Evolutionary conservation across 2,797 vertebrate species (phyloP), one percentile per base, ranked within the genome.

Genomic region (Potorous gilbertii): DNA sequence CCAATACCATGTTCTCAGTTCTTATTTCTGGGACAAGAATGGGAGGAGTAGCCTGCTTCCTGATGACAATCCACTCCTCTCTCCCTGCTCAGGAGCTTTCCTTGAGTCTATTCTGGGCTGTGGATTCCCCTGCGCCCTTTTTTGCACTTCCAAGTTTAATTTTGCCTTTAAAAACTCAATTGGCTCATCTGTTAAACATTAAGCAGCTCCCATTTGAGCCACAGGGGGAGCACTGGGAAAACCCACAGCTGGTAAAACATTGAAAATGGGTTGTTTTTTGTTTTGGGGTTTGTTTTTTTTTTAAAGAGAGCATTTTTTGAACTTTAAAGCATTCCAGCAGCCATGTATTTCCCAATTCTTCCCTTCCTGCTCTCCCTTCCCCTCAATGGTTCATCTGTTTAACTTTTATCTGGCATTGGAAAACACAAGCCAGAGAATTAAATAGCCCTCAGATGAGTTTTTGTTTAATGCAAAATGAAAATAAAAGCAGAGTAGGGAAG

Each of bases 161-260:
- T 98, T 97, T 98, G 97, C 97, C 97, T 98, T 97, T 97, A 97
- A 98, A 97, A 97, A 98, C 98, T 98, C 97, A 97, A 97, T 98
- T 97, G 98, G 94, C 97, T 98, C 97, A 98, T 98, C 98, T 97
- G 97, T 98, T 98, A 97, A 97, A 97, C 97, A 98, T 98, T 97
- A 98, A 98, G 98, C 97, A 98, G 97, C 97, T 98, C 98, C 97
- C 97, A 97, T 98, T 98, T 97, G 98, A 97, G 97, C 97, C 97
- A 98, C 97, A 97, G 97, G 97, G 97, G 97, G 98, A 98, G 98
- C 96, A 96, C 96, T 98, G 98, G 98, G 97, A 97, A 98, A 98
- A 98, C 96, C 96, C 97, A 92, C 97, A 98, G 97, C 98, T 97
- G 97, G 95, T 97, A 96, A 94, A 97, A 98, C 97, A 98, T 92